A percentile compares a stretch with the other conserved stretches of the same genome.
These are phyloP conservation scores for Conger conger DNA, from an alignment of 2,113 vertebrate genomes.

Conservation along the genomic window DNA sequence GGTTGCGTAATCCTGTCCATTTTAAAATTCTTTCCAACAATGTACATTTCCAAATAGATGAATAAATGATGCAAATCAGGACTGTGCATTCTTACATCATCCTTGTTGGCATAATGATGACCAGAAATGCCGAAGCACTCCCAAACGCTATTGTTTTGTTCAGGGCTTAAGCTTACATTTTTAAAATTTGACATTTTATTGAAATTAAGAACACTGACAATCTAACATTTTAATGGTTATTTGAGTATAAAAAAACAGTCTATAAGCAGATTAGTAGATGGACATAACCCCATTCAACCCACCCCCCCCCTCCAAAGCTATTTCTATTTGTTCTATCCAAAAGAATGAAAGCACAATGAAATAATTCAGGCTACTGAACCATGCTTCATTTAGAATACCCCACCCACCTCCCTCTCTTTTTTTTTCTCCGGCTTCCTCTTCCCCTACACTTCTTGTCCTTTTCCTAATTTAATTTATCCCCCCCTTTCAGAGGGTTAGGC, in stretches of 20 bases:
- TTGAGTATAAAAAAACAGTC: not conserved
- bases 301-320: not conserved
- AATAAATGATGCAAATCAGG: not conserved
- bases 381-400: not conserved
- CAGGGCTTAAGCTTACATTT: not conserved
- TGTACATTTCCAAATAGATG: not conserved
- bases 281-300: not conserved
- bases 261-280: not conserved
- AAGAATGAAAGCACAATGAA: slow-evolving; percentile 27
- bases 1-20: not conserved
- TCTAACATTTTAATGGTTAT: not conserved
- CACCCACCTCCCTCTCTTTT: not conserved
- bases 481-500: not conserved
- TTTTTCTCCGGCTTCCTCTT: not conserved
- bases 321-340: not conserved
- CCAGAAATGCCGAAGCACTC: not conserved
- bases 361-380: slow-evolving; percentile 22
- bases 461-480: slow-evolving; percentile 22
- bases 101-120: not conserved
- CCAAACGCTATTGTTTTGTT: not conserved
- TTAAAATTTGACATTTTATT: not conserved
- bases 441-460: slow-evolving; percentile 11
- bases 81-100: not conserved
- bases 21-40: not conserved
- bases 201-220: not conserved